Base-by-base conservation (phyloP, 2,888 invertebrate species). In the Agrotis ipsilon region DNA sequence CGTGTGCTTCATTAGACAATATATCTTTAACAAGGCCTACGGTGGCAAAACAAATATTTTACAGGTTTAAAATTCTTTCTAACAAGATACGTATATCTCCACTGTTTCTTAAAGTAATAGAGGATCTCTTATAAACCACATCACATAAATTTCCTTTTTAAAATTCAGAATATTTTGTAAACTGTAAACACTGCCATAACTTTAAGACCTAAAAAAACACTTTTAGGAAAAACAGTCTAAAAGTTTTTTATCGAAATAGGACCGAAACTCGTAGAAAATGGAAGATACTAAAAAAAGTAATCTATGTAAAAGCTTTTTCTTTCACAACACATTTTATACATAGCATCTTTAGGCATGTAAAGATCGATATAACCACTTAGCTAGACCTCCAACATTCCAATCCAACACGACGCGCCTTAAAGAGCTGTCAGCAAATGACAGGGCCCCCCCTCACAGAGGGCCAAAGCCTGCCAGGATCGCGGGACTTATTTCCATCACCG, bases 251-350 rank as follows among this genome's bases (percentile, higher is more conserved):
- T 13, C 19, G 46, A 59, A 70, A 55, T 59, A 27, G 14, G 21
- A 46, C 58, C 16, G n/a, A 57, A 51, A 60, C 48, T 57, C 46
- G 48, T 45, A 13, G 45, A 71, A 62, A 77, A 71, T 63, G 18
- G n/a, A 59, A 66, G 32, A 39, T 27, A 63, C 49, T 52, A 43
- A 59, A 58, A 61, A 75, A 68, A 58, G 68, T 68, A 68, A 80
- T 80, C 46, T 43, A 68, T 27, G 13, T 64, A 55, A 77, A 52
- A 74, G 71, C 64, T 70, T 69, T 76, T 62, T 49, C 21, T 67
- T 63, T 66, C 24, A 63, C 45, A 55, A 46, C 66, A 54, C 24
- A 21, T 51, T 60, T 54, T 58, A 62, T 54, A 57, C 9, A 21
- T 39, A 54, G 32, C 32, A 24, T 32, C 46, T 7, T 21, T 19